Base-by-base conservation (phyloP, 2,113 vertebrate genomes). In the Oncorhynchus kisutch region DNA sequence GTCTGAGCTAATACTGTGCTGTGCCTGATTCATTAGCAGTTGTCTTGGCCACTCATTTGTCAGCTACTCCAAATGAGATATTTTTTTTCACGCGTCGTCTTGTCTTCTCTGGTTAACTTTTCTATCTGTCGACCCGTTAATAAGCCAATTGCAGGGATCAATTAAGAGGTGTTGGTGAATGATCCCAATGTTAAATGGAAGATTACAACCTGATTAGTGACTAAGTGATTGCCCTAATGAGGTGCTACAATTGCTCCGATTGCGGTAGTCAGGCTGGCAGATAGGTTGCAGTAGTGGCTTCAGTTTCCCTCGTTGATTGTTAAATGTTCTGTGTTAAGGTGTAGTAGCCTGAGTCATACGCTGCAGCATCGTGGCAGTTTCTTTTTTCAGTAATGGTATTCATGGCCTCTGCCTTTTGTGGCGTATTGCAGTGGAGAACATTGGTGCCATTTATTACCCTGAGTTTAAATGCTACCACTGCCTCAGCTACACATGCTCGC, bases 381-480 rank as follows among this genome's bases (percentile, higher is more conserved):
- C 29, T 11, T n/a, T 67, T 66, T 14, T 27, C 25, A 68, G 67
- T 45, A 45, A 68, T 68, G 31, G 29, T n/a, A 31, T 68, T 39
- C 31, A 68, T 34, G 16, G 31, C 6, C 20, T 68, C 65, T 25
- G 27, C 65, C 67, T 11, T 45, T 68, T 51, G 18, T 89, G 87
- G 88, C 67, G 67, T 67, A 87, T 72, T 71, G 64, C 84, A 78
- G 82, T 64, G 60, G 78, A 73, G 81, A 84, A 49, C 73, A 87
- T 72, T 79, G 78, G 65, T 73, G 57, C 78, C 85, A 85, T 87
- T 88, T 80, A 90, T 90, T 88, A 90, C 71, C 27, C 81, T 86
- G 84, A 89, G 87, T 89, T 86, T 85, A 72, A 83, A 86, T 83
- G 76, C 78, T 84, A 75, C 84, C 73, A 69, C 68, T 57, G 77